These are phyloP conservation scores for Anas bernieri DNA, from an alignment of 2,797 vertebrate species.

Conservation along the genomic window DNA sequence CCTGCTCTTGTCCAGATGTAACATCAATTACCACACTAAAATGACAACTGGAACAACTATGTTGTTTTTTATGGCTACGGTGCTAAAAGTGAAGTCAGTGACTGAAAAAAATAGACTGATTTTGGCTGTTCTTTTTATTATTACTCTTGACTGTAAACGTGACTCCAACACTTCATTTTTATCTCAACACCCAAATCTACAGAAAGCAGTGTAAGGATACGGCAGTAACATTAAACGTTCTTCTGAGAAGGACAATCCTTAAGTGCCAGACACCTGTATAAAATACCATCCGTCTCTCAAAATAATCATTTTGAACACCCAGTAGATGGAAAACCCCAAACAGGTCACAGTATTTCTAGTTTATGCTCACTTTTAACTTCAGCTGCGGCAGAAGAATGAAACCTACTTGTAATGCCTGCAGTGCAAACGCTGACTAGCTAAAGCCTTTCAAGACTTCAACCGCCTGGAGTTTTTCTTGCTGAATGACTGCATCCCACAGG, in stretches of 20 bases:
- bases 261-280: background rate
- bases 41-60: background rate
- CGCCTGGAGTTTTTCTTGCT: background rate
- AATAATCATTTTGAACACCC: background rate
- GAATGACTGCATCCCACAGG: background rate
- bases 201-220: background rate
- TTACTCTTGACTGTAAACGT: background rate
- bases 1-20: background rate
- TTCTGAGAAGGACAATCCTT: fast-evolving
- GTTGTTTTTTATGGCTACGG: background rate
- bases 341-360: background rate
- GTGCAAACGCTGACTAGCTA: background rate
- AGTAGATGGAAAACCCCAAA: background rate
- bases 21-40: background rate
- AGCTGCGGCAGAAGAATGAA: background rate
- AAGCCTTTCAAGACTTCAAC: background rate
- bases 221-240: background rate
- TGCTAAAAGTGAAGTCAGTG: background rate
- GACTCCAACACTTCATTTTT: background rate
- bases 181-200: background rate
- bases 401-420: background rate
- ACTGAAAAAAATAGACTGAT: background rate
- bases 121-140: background rate
- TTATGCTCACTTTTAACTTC: background rate
- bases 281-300: background rate